Evolutionary conservation across 2,888 invertebrate species (phyloP).

Genomic region (Vanessa cardui): DNA sequence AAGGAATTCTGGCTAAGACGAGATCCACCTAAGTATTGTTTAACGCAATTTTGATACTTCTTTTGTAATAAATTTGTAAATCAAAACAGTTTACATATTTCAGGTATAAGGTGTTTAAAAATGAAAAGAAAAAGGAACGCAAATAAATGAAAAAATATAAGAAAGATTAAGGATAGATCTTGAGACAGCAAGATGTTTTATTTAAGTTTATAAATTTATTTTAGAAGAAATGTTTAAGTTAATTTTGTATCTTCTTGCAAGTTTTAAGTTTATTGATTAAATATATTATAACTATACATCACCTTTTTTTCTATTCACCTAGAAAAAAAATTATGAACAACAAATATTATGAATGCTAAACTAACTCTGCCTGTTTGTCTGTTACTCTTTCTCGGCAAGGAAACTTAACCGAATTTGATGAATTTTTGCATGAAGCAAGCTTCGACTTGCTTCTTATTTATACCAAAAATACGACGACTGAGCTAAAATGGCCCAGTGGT

Average conservation of each 20-base stretch:
- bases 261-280: background rate
- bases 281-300: no score
- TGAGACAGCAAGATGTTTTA: slow-evolving; percentile 8
- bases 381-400: no score
- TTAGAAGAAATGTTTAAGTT: slow-evolving; percentile 27
- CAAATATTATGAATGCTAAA: no score
- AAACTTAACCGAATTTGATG: no score
- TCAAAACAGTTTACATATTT: background rate
- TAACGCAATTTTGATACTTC: slow-evolving; percentile 12
- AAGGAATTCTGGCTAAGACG: slow-evolving; percentile 51
- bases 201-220: slow-evolving; percentile 28
- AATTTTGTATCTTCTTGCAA: background rate
- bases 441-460: no score
- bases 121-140: background rate
- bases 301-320: no score
- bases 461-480: no score
- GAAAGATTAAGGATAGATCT: background rate
- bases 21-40: slow-evolving; percentile 25
- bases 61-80: slow-evolving; percentile 21
- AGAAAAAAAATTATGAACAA: no score
- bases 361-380: no score
- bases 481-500: no score
- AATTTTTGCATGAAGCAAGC: no score
- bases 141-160: background rate
- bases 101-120: background rate